Base-by-base conservation (phyloP, 2,113 vertebrate species). In the Nerophis lumbriciformis region DNA sequence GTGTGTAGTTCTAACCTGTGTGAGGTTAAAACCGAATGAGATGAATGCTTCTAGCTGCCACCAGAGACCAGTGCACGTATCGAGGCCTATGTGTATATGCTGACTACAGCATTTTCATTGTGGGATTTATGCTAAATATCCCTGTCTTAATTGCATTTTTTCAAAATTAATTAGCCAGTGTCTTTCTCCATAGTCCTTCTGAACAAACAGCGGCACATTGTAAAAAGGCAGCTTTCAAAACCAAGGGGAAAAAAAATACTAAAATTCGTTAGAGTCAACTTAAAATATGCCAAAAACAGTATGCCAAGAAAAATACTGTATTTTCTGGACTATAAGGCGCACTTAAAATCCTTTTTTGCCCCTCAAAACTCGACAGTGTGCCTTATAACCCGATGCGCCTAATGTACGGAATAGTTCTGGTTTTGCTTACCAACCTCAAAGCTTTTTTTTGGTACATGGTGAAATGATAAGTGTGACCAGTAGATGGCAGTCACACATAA, bases 71-170 rank as follows among this genome's bases (percentile, higher is more conserved):
- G 55, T 68, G 56, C 63, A 63, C 52, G 47, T 28, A 69, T 50
- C 28, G 42, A 19, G 4, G 45, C 63, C 50, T 53, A 48, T 13
- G 6, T 39, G 38, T 39, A 2, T 75, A 55, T 86, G 80, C 84
- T 84, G 82, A 84, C 71, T 54, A 83, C 72, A 71, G 75, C 75
- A 56, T 68, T 81, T 81, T 69, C 73, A 80, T 80, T 77, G 75
- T 83, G 75, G 71, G 62, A 48, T 86, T 84, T 83, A 68, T 84
- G 82, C 84, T 77, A 84, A 82, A 83, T 80, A 70, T 77, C 82
- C 78, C 78, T 62, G 72, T 80, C 69, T 84, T 86, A 83, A 86
- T 86, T 83, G 79, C 67, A 60, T 83, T 84, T 81, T 28, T 83
- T 36, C 72, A 66, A 65, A 77, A 78, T 81, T 78, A 86, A 84